Evolutionary conservation across 2,888 invertebrate species (phyloP).

Genomic region (Temnothorax ravouxi): DNA sequence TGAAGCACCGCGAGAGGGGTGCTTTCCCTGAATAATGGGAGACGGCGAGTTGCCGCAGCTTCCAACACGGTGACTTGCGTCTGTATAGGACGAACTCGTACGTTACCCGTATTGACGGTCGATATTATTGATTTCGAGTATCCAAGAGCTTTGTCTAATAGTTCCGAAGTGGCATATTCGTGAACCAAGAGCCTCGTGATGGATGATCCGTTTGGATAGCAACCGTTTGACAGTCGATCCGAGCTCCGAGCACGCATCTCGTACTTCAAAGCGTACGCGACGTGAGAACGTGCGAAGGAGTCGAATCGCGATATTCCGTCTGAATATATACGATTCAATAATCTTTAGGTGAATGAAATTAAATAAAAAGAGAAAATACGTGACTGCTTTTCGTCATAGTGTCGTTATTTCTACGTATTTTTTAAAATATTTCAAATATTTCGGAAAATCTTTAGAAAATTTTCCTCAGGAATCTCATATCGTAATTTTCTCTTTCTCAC

Average conservation of each 20-base stretch:
- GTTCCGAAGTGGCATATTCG: constrained; percentile 37
- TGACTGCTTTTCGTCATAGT: background rate
- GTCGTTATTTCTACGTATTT: background rate
- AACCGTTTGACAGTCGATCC: constrained; percentile 24
- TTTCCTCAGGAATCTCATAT: background rate
- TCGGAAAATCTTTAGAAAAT: background rate
- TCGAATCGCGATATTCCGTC: background rate
- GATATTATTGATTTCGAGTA: constrained; percentile 58
- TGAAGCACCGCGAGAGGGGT: background rate
- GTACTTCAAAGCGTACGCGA: constrained; percentile 6
- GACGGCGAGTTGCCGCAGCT: constrained; percentile 20
- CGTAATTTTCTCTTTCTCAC: background rate
- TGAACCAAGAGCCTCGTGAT: constrained; percentile 33
- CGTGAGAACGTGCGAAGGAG: background rate
- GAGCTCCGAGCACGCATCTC: background rate
- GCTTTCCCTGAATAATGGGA: constrained; percentile 30
- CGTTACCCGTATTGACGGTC: background rate
- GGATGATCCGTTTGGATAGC: background rate
- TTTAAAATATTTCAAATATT: background rate
- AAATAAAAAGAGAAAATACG: constrained; percentile 6
- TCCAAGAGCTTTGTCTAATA: constrained; percentile 48
- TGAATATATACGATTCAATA: background rate
- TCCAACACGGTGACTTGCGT: background rate
- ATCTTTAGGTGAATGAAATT: background rate
- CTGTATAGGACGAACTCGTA: too few species aligned